Base-by-base conservation (phyloP, 2,113 vertebrate genomes). In the Bufo gargarizans region DNA sequence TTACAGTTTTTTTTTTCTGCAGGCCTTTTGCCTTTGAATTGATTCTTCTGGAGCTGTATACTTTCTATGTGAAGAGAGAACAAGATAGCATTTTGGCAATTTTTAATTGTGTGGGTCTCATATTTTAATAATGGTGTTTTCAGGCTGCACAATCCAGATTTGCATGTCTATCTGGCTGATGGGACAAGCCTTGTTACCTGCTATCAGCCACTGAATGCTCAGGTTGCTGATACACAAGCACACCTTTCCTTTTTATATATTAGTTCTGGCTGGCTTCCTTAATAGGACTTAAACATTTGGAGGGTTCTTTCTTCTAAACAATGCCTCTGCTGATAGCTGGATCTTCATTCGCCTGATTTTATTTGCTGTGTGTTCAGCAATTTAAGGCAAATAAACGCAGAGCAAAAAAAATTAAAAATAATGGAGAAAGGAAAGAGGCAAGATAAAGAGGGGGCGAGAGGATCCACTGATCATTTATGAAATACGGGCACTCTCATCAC, bases 1-100 rank as follows among this genome's bases (percentile, higher is more conserved):
- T 74, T 88, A 92, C 92, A 92, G 86, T 90, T 93, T 86, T 91
- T 89, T 89, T 89, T 89, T 89, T 89, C 89, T 84, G 17, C 55
- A 76, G 78, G 53, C 84, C 80, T 22, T 84, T 76, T 82, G 91
- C 90, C 91, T 90, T 65, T 78, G 85, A 87, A 90, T 89, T 90
- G 90, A n/a, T 47, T 77, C 45, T 76, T 65, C 89, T 90, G 88
- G 74, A 83, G 86, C 81, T 89, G 90, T 91, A 91, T 90, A 91
- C 78, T 89, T 63, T 79, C 69, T 83, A 3, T 65, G 87, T 84
- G 87, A 89, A 83, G 67, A 55, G 77, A 83, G 61, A 88, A 88
- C 58, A 78, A 78, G 82, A 84, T 67, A 89, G 87, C 59, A 78
- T 89, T 89, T 89, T 89, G 59, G 47, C 45, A 69, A 53, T 58